Evolutionary conservation across 1,140 invertebrate species (phyloP), one percentile per base, ranked within the genome.

Genomic region (Asbolus verrucosus): DNA sequence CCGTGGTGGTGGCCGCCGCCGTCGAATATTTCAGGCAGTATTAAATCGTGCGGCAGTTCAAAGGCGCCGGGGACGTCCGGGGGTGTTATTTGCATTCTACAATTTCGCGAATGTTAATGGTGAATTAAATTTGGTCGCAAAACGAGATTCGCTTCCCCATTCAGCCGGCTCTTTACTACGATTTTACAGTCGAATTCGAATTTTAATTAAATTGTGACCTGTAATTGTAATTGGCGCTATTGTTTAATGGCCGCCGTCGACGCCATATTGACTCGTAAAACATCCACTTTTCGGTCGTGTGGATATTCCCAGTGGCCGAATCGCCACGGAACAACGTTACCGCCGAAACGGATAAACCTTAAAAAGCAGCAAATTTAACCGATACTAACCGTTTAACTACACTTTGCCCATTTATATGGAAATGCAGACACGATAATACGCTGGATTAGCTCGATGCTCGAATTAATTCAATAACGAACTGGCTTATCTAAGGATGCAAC

Each of bases 121-220:
- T 65, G 60, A 59, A 69, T 69, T 69, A 69, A 69, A 69, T 65
- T 69, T 54, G 67, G 67, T 69, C 36, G 59, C 67, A 63, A 69
- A 69, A 69, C 62, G 67, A 69, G 67, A 69, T 69, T 69, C 67
- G 67, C 43, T 68, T 68, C 43, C 54, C 46, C 27, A 31, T 67
- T 62, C 38, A 69, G 11, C 38, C 46, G 38, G 59, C 61, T 60
- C 46, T 69, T 69, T 69, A 65, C 67, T 69, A 62, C 59, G 54
- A 65, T 69, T 69, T 69, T 69, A 69, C 67, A 63, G 59, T 60
- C 59, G 38, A 60, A 60, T 69, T 69, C 67, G 67, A 69, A 69
- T 69, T 69, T 69, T 69, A 69, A 69, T 69, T 69, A 69, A 69
- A 69, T 43, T 69, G 67, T 65, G 67, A 69, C 67, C 67, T 69